Evolutionary conservation across 2,113 vertebrate genomes (phyloP).

Genomic region (Thalassoma bifasciatum): DNA sequence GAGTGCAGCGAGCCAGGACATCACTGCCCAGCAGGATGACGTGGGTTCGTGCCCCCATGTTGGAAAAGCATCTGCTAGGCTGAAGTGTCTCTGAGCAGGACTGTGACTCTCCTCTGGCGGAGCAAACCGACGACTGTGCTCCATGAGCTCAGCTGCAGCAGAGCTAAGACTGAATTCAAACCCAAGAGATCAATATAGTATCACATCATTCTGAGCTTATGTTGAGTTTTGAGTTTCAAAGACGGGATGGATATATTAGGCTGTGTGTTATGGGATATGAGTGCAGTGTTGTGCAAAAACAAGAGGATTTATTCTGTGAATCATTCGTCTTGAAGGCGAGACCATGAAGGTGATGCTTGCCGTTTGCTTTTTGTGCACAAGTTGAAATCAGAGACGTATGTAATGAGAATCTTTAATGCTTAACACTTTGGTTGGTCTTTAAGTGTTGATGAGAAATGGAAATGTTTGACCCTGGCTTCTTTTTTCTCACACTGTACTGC

Average conservation of each 20-base stretch:
- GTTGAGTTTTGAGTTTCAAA: conserved; percentile 31
- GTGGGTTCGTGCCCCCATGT: conserved; percentile 1
- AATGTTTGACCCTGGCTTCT: not conserved
- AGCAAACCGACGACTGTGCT: not conserved
- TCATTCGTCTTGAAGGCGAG: not conserved
- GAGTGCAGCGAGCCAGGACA: conserved; percentile 18
- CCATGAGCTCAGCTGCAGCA: too few relatives aligned
- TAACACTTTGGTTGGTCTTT: not conserved
- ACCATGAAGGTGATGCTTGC: not conserved
- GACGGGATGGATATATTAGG: conserved; percentile 10
- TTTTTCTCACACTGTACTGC: not conserved
- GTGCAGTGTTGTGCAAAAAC: conserved; percentile 44
- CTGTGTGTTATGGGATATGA: conserved; percentile 30
- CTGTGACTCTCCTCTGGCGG: conserved; percentile 18
- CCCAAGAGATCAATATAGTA: conserved; percentile 45
- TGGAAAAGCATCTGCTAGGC: conserved; percentile 20
- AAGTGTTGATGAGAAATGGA: not conserved
- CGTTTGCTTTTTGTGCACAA: not conserved
- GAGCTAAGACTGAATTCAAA: conserved; percentile 18
- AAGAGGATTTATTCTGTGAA: not conserved
- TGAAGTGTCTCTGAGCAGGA: conserved; percentile 6
- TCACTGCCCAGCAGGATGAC: conserved; percentile 21
- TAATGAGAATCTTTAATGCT: not conserved
- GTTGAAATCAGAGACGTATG: not conserved
- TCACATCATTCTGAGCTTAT: conserved; percentile 33